Base-by-base conservation (phyloP, 2,888 invertebrate genomes). In the Nemurella pictetii region DNA sequence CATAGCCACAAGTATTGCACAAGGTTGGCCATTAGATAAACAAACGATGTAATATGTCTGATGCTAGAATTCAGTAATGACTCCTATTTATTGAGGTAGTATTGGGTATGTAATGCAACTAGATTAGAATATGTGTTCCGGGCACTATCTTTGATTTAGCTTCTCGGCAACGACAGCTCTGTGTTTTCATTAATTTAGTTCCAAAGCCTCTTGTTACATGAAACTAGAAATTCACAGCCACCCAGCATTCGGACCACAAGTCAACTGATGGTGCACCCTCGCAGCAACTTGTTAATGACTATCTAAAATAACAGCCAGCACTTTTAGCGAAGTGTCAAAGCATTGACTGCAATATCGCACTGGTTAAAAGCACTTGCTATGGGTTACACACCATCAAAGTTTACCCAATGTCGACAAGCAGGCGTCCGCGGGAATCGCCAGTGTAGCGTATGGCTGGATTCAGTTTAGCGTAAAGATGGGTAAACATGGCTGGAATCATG, bases 401-500 rank as follows among this genome's bases (percentile, higher is more conserved):
- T 55, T 55, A 20, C 55, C 55, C 55, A 55, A 55, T 55, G 55
- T 12, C 55, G 55, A 55, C 55, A 55, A 55, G 55, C 55, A 55
- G 55, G 55, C 55, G 55, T 55, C 20, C 20, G 55, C 55, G 20
- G 55, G 55, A 20, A 2, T 55, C 9, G 55, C 55, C 55, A 55
- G 12, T 55, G 55, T 55, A 55, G 55, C 55, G 55, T 55, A 55
- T 55, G 9, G 78, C 30, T 30, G 30, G 30, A 20, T 29, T 27
- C 29, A 78, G 78, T n/a, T 29, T n/a, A 78, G 28, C 78, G 78
- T 78, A 29, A 78, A 25, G 30, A n/a, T 12, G 78, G 30, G 78
- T 30, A 78, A 78, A 78, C 78, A 78, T 29, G 30, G 78, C 78
- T 78, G 27, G 30, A 78, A 78, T 78, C 30, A 78, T 29, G 30